Evolutionary conservation across 1,140 invertebrate species (phyloP), one percentile per base, ranked within the genome.

Genomic region (Telenomus remus): DNA sequence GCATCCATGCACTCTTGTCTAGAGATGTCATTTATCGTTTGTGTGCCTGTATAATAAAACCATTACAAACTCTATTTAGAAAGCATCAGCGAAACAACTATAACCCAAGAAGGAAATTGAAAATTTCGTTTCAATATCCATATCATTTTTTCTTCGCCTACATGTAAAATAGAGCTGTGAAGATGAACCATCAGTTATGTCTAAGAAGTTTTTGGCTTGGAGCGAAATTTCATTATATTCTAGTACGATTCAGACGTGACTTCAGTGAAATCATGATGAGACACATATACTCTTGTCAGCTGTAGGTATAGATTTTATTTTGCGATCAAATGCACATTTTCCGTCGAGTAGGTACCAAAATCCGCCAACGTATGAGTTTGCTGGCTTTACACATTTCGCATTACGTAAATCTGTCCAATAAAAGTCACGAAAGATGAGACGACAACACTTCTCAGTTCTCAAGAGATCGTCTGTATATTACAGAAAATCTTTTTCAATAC

Each of bases 381-480:
- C 71, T 68, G 57, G 71, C 71, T 61, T 63, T 63, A 74, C 64
- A 69, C 64, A 54, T 75, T 64, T 75, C 57, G 57, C 57, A 69
- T 75, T 75, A 63, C 72, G 72, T 64, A 68, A 75, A 75, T 66
- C 64, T 63, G 64, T 53, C 48, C 72, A 64, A 75, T 74, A 66
- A 59, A 74, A 68, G 63, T 66, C 71, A 56, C 39, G 48, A 47
- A 47, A 69, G 47, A 64, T 64, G 42, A 75, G 55, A 48, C 57
- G 63, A 74, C 71, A 74, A 55, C 49, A 61, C 51, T 37, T 68
- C 48, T 64, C 37, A 15, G 16, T 16, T 69, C 64, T 59, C 53
- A 13, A 63, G 63, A 39, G 72, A 75, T 57, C 48, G 59, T 59
- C 55, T 64, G 34, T 69, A 33, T 60, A 64, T 75, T 59, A 33